Percentiles rank a stretch among this genome's conserved stretches.
These are phyloP conservation scores for Acrossocheilus wenchowensis DNA, from an alignment of 2,797 vertebrate genomes.

Conservation along the genomic window DNA sequence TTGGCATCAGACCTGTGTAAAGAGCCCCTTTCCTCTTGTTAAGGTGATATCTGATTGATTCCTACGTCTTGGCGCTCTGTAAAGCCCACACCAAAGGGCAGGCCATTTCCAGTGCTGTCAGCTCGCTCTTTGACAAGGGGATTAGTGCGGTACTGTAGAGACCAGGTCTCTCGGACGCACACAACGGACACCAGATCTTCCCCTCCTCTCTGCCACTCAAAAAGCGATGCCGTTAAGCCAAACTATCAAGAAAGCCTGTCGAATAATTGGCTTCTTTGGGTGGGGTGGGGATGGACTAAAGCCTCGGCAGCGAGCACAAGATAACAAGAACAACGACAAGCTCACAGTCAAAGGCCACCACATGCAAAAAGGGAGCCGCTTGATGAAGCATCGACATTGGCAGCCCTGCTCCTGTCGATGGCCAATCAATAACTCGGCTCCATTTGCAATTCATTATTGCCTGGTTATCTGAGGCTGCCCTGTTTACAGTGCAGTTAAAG, in stretches of 20 bases:
- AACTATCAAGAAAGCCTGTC: constrained; percentile 81
- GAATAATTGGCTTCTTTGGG: constrained; percentile 78
- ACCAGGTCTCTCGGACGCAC: constrained; percentile 59
- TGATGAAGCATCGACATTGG: constrained; percentile 82
- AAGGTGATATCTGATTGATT: constrained; percentile 55
- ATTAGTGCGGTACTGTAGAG: constrained; percentile 57
- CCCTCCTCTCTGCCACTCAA: constrained; percentile 74
- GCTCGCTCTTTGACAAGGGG: constrained; percentile 58
- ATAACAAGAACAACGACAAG: constrained; percentile 82
- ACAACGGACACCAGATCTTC: constrained; percentile 50
- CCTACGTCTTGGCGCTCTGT: constrained; percentile 45
- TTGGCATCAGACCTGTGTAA: constrained; percentile 32
- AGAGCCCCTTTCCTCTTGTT: constrained; percentile 37
- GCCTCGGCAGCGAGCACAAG: constrained; percentile 69
- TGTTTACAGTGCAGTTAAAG: constrained; percentile 80
- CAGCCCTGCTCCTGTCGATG: constrained; percentile 77
- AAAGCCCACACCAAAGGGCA: constrained; percentile 73
- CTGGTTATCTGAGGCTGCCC: constrained; percentile 79
- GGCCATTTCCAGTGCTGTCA: constrained; percentile 64
- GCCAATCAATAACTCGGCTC: constrained; percentile 80
- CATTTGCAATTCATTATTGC: constrained; percentile 89
- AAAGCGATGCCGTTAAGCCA: constrained; percentile 81
- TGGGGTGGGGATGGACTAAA: constrained; percentile 53
- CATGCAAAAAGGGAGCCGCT: constrained; percentile 73
- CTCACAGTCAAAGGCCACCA: constrained; percentile 75